A percentile compares a stretch with the other conserved stretches of the same genome.
These are phyloP conservation scores for Diacarnus erythraeanus DNA, from an alignment of 37 sponge, comb jelly and placozoan genomes.

Conservation along the genomic window DNA sequence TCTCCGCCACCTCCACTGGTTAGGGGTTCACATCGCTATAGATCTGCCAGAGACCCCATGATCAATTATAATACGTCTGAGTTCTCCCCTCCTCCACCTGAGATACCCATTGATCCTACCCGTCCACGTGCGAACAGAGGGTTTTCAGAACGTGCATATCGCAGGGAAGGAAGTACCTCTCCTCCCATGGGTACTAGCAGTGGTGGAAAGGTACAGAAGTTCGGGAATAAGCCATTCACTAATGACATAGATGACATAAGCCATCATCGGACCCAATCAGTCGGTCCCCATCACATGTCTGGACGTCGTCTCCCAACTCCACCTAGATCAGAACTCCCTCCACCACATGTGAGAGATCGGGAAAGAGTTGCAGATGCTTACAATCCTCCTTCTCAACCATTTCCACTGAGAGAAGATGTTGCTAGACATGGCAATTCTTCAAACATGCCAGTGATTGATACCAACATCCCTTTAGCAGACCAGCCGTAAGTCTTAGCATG, in stretches of 20 bases:
- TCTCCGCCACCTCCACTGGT: slow-evolving; percentile 5
- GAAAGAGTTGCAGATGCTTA: too few relatives aligned
- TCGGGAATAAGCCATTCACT: not conserved
- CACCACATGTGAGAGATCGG: too few relatives aligned
- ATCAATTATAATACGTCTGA: not conserved
- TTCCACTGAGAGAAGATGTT: too few relatives aligned
- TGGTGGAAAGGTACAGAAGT: not conserved
- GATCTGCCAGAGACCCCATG: not conserved
- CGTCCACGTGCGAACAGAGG: not conserved
- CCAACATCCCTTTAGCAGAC: slow-evolving; percentile 37
- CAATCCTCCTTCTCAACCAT: too few relatives aligned
- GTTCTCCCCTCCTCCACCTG: slow-evolving; percentile 3
- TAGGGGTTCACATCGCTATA: not conserved
- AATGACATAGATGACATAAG: not conserved
- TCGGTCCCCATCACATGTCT: not conserved
- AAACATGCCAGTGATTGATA: not conserved
- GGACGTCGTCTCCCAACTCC: slow-evolving; percentile 20
- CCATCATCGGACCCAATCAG: not conserved
- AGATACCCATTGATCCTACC: not conserved
- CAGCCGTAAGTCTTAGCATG: slow-evolving; percentile 67
- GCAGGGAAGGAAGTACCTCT: slow-evolving; percentile 1
- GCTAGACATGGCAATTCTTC: not conserved
- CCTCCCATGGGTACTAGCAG: not conserved
- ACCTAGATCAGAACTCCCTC: not conserved
- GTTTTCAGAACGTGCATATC: not conserved